phyloP scores from a whole-genome alignment of 2,888 invertebrate genomes.

The Poecilus cupreus region DNA sequence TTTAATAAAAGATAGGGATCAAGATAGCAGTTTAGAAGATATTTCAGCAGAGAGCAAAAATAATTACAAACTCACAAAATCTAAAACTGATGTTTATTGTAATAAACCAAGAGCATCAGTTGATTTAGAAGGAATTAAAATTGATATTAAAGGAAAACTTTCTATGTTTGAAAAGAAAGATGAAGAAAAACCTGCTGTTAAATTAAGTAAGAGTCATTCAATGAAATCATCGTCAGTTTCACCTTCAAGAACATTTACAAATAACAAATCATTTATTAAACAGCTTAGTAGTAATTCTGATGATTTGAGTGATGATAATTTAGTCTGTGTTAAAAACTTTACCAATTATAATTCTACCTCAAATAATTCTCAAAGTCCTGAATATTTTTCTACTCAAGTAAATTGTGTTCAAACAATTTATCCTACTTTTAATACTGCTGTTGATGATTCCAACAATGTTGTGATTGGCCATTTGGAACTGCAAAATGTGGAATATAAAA shows the following conservation, averaged over 20 bases:
- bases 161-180: slow-evolving; percentile 69
- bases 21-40: slow-evolving; percentile 63
- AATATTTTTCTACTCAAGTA: slow-evolving; percentile 52
- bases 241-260: slow-evolving; percentile 50
- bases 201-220: slow-evolving; percentile 64
- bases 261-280: slow-evolving; percentile 44
- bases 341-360: not conserved
- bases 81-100: slow-evolving; percentile 70
- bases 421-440: slow-evolving; percentile 12
- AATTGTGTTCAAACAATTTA: slow-evolving; percentile 52
- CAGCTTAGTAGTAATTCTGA: slow-evolving; percentile 51
- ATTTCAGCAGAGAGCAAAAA: slow-evolving; percentile 53
- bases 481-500: not conserved
- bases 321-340: slow-evolving; percentile 43
- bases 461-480: slow-evolving; percentile 21
- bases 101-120: slow-evolving; percentile 68
- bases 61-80: slow-evolving; percentile 67
- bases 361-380: not conserved
- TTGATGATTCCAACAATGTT: slow-evolving; percentile 28
- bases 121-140: slow-evolving; percentile 70
- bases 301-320: slow-evolving; percentile 54
- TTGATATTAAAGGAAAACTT: slow-evolving; percentile 70
- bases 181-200: slow-evolving; percentile 56
- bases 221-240: slow-evolving; percentile 61
- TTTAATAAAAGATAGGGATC: slow-evolving; percentile 64